A percentile compares a stretch with the other conserved stretches of the same genome.
Conservation (phyloP, 2,113 vertebrate genomes). For the Catharus minimus region DNA sequence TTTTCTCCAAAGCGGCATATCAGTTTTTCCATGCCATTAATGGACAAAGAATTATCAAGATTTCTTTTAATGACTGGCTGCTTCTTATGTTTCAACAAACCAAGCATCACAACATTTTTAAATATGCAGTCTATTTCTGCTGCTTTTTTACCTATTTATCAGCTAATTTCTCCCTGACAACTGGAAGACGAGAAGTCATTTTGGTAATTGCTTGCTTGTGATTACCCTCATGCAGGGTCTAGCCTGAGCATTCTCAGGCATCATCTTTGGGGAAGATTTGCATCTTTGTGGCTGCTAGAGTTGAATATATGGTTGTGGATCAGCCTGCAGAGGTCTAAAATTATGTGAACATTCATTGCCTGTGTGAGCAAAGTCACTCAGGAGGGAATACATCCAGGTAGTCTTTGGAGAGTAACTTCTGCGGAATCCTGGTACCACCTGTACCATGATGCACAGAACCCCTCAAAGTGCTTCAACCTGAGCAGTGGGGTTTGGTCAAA, state of each 20-base stretch:
- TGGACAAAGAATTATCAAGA: conserved; percentile 9
- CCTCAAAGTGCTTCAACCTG: conserved; percentile 7
- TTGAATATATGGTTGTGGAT: conserved; percentile 22
- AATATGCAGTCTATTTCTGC: background rate
- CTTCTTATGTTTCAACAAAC: conserved; percentile 24
- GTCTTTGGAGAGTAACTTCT: conserved; percentile 45
- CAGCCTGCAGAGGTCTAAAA: background rate
- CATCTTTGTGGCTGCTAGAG: background rate
- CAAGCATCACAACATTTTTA: background rate
- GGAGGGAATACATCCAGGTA: conserved; percentile 15
- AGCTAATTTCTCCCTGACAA: background rate
- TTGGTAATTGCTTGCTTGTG: background rate
- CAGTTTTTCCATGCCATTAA: conserved; percentile 24
- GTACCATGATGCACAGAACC: background rate
- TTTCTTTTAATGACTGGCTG: background rate
- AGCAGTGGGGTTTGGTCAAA: background rate
- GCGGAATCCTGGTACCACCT: background rate
- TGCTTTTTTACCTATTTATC: background rate
- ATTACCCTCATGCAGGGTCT: background rate
- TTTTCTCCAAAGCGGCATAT: background rate
- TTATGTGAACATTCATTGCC: background rate
- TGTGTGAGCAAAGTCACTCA: conserved; percentile 38
- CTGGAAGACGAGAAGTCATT: background rate
- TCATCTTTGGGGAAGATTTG: background rate
- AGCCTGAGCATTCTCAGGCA: background rate